phyloP scores from a whole-genome alignment of 1,140 invertebrate species.

The Drosophila tropicalis region DNA sequence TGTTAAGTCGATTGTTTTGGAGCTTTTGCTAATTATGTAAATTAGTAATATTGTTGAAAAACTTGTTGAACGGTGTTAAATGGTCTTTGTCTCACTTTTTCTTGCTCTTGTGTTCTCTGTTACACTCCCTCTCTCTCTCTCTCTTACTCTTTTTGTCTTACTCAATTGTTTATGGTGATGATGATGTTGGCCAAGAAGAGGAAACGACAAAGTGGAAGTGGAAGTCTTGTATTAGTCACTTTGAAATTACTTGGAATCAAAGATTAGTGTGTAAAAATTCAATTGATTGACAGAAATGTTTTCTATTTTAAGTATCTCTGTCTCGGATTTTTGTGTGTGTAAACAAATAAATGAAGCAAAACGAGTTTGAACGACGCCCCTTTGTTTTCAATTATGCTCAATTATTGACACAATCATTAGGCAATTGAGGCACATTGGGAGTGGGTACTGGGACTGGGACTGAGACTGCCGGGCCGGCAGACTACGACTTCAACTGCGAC shows the following conservation, averaged over 20 bases:
- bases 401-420: constrained; percentile 74
- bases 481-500: not conserved
- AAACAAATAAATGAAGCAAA: constrained; percentile 59
- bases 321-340: constrained; percentile 28
- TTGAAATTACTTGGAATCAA: constrained; percentile 50
- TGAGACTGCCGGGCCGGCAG: not conserved
- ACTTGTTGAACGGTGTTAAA: constrained; percentile 13
- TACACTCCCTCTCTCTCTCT: not conserved
- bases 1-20: too few relatives aligned
- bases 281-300: constrained; percentile 42
- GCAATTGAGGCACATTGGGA: constrained; percentile 18
- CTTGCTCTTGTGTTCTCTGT: too few relatives aligned
- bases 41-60: not conserved
- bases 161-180: constrained; percentile 21
- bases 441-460: not conserved
- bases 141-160: constrained; percentile 51
- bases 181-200: constrained; percentile 36
- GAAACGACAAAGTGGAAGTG: constrained; percentile 74
- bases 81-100: constrained; percentile 19
- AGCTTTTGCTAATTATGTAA: not conserved
- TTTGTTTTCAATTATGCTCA: constrained; percentile 75
- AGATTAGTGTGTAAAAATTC: constrained; percentile 6
- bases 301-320: not conserved
- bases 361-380: constrained; percentile 41
- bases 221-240: constrained; percentile 65